Percentiles rank a stretch among this genome's conserved stretches.
phyloP scores from a whole-genome alignment of 2,797 vertebrate genomes.

The Epinephelus awoara region DNA sequence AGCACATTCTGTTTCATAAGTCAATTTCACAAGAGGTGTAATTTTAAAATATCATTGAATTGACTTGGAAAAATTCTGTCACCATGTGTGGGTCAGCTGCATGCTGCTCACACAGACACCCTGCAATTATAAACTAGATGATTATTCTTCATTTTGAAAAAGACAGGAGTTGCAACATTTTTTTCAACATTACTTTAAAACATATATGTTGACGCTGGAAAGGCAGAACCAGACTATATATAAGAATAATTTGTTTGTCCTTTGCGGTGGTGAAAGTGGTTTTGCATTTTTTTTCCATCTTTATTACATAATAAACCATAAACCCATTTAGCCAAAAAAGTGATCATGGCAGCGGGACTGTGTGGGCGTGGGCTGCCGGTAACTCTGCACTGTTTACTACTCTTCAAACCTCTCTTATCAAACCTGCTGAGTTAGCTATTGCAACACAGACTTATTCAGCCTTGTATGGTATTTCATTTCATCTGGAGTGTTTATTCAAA shows the following conservation, averaged over 20 bases:
- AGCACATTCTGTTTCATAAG: too few species aligned
- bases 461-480: too few species aligned
- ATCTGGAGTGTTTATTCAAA: background rate
- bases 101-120: background rate
- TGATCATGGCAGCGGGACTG: background rate
- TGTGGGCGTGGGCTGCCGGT: background rate
- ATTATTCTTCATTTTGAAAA: background rate
- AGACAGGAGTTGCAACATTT: background rate
- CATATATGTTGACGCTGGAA: background rate
- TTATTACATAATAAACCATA: conserved; percentile 2
- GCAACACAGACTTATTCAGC: too few species aligned
- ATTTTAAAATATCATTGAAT: too few species aligned
- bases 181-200: background rate
- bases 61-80: too few species aligned
- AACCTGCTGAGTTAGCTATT: background rate
- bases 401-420: background rate
- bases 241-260: background rate
- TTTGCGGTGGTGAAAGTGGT: background rate
- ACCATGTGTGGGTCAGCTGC: background rate
- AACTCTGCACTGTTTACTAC: background rate
- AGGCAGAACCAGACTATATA: background rate
- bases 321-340: background rate
- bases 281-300: background rate
- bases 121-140: background rate
- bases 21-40: too few species aligned